These are phyloP conservation scores for Pachycephala philippinensis DNA, from an alignment of 2,113 vertebrate genomes.

Conservation along the genomic window DNA sequence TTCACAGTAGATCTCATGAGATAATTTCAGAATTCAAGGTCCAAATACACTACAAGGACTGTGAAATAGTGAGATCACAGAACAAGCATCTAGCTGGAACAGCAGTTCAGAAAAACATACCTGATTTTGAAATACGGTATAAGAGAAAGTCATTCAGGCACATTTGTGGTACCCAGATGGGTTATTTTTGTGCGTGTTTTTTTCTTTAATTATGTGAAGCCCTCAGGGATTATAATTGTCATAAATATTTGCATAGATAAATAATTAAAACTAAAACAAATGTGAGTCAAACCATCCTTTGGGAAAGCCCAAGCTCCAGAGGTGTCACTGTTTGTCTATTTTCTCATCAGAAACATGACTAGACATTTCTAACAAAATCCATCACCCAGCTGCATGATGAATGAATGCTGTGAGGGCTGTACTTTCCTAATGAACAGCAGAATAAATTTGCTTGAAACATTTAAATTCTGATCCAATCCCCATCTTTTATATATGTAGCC, in stretches of 20 bases:
- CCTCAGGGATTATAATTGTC: not conserved
- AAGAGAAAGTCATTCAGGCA: not conserved
- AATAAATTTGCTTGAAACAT: not conserved
- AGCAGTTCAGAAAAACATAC: not conserved
- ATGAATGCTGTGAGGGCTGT: not conserved
- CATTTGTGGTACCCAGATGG: not conserved
- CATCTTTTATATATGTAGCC: not conserved
- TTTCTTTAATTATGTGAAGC: conserved; percentile 1
- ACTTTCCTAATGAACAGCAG: not conserved
- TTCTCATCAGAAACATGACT: not conserved
- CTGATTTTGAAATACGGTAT: not conserved
- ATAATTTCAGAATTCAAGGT: not conserved
- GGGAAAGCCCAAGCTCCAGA: conserved; percentile 9
- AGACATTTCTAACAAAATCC: not conserved
- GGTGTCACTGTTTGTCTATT: not conserved
- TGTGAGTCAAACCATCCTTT: not conserved
- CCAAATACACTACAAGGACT: not conserved
- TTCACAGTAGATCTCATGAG: not conserved
- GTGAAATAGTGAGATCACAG: not conserved
- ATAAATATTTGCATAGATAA: conserved; percentile 52
- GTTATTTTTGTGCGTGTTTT: not conserved
- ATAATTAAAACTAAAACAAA: conserved; percentile 39
- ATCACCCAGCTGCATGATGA: not conserved
- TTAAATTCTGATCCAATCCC: conserved; percentile 23
- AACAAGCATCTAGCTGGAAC: not conserved